Base-by-base conservation (phyloP, 2,113 vertebrate genomes). In the Scolopax mira region DNA sequence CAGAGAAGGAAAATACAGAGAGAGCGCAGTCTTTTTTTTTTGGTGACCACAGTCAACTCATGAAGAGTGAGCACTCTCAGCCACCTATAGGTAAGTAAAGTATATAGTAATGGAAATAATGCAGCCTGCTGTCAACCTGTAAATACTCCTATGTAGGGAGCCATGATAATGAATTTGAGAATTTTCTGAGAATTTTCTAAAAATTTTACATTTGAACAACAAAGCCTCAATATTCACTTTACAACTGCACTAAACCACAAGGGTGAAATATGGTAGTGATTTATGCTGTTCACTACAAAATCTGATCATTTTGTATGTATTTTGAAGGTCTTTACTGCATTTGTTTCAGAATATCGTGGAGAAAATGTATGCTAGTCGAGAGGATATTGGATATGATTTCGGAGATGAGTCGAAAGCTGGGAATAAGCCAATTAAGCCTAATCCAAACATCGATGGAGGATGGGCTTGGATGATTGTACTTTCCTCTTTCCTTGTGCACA, bases 401-500 rank as follows among this genome's bases (percentile, higher is more conserved):
- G 97, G 98, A 93, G 96, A 97, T 46, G 95, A 96, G 54, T 89
- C 96, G 67, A 98, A 98, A 92, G 96, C 73, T 39, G 88, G 73
- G 73, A 96, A 83, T 90, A 97, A 98, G 89, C 92, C 96, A 31
- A n/a, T 96, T 69, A 98, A 97, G 21, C 79, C 97, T n/a, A 96
- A 98, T 86, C 97, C 97, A 28, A 83, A 98, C 81, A 94, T 98
- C 0, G 98, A 98, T n/a, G 93, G 98, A 21, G 97, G 98, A 41
- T 98, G 98, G 98, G 98, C 98, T 39, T 98, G 98, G 98, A 97
- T 98, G 97, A 96, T 98, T 79, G 98, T 98, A 18, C 90, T 98
- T 22, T 97, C 98, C 18, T 98, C 98, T 19, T 98, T 98, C 71
- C 93, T 98, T 44, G 98, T 98, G 62, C 98, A 98, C 86, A 96